A percentile compares a stretch with the other conserved stretches of the same genome.
phyloP scores from a whole-genome alignment of 1,140 invertebrate genomes.

The Brachionus sp. region DNA sequence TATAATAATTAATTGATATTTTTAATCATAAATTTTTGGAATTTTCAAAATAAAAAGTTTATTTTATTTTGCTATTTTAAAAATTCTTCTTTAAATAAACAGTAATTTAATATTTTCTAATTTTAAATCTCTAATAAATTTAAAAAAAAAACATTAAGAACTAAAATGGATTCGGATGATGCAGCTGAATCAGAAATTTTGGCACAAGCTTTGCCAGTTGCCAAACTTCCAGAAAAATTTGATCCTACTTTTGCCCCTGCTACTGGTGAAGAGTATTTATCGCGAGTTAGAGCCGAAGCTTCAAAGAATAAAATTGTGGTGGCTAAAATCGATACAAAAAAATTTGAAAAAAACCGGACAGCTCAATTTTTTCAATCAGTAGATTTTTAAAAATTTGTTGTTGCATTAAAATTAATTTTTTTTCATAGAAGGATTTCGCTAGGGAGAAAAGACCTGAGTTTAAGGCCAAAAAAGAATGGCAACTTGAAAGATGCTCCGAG shows the following conservation, averaged over 20 bases:
- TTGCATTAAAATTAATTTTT: background rate
- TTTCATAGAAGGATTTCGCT: background rate
- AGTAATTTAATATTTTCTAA: background rate
- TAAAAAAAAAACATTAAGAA: background rate
- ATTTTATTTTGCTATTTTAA: background rate
- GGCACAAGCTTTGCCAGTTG: background rate
- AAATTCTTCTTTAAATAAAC: background rate
- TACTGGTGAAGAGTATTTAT: conserved; percentile 42
- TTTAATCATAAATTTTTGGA: too few relatives aligned
- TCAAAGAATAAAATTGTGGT: conserved; percentile 4
- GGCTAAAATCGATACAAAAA: conserved; percentile 11
- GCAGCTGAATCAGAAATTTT: background rate
- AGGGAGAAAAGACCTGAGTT: background rate
- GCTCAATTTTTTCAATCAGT: conserved; percentile 16
- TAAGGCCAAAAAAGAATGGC: conserved; percentile 29
- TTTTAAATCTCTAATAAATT: background rate
- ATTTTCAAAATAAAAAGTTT: background rate
- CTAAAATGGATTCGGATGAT: conserved; percentile 3
- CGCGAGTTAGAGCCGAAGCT: conserved; percentile 30
- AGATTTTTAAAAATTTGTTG: background rate
- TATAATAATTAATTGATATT: too few relatives aligned
- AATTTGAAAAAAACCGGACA: conserved; percentile 45
- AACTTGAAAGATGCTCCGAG: background rate
- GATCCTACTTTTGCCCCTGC: background rate
- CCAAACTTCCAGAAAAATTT: conserved; percentile 4